Conservation (phyloP, 2,797 vertebrate species). For the Apogon talboti region DNA sequence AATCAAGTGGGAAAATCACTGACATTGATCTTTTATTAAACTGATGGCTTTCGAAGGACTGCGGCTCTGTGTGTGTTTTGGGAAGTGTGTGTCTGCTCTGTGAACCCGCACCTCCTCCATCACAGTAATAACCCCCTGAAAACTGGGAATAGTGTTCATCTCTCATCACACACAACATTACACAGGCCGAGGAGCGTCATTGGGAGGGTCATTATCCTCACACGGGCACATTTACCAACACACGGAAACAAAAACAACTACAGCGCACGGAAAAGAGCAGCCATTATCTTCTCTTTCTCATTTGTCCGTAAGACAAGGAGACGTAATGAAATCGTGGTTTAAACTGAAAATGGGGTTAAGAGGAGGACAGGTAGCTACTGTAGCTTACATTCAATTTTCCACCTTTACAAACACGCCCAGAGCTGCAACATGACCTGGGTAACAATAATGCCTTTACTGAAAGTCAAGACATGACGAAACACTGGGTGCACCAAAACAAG, state of each 20-base stretch:
- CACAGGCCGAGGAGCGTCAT: conserved; percentile 38
- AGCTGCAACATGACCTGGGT: conserved; percentile 26
- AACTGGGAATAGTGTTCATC: conserved; percentile 53
- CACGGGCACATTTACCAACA: conserved; percentile 11
- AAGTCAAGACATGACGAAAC: neutral
- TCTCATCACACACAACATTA: conserved; percentile 57
- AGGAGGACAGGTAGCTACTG: conserved; percentile 46
- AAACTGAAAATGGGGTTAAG: conserved; percentile 49
- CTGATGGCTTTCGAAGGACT: conserved; percentile 4
- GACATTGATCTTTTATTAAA: conserved; percentile 35
- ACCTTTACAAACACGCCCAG: conserved; percentile 14
- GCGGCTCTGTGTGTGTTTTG: conserved; percentile 2
- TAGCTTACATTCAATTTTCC: conserved; percentile 24
- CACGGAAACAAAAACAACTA: conserved; percentile 9
- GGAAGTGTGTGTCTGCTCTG: conserved; percentile 12
- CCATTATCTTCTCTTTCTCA: conserved; percentile 16
- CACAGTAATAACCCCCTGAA: conserved; percentile 61
- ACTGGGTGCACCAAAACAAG: neutral
- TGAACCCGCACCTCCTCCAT: conserved; percentile 50
- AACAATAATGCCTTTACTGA: conserved; percentile 1
- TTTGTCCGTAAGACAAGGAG: conserved; percentile 1
- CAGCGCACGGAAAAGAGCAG: neutral
- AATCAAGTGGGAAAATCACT: conserved; percentile 6
- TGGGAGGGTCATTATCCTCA: conserved; percentile 45
- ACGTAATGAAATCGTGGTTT: conserved; percentile 21